Base-by-base conservation (phyloP, 2,113 vertebrate species). In the Zingel zingel region DNA sequence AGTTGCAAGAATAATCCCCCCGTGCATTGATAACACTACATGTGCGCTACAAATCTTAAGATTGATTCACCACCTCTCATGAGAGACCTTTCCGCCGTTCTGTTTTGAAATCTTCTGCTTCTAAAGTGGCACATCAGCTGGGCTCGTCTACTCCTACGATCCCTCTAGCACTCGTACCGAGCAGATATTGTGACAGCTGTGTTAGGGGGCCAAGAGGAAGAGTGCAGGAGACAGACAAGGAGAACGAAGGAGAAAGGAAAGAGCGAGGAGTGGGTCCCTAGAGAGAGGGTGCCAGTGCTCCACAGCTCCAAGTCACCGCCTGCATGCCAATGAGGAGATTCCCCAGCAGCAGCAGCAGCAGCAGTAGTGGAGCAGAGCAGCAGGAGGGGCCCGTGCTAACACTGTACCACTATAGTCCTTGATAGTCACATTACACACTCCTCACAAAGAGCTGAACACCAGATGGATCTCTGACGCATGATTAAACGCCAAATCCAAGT, bases 251-350 rank as follows among this genome's bases (percentile, higher is more conserved):
- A 75, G 91, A 92, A 84, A 87, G 79, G 82, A 68, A 68, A 75
- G 77, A 86, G 84, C 65, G 73, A 77, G 83, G 79, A 91, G 83
- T 88, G 86, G 73, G 88, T 93, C 94, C 92, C 93, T 27, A 69
- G 94, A 89, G 94, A 93, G 85, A 93, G 79, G 91, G 89, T 92
- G 90, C 90, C 75, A 63, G 88, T 88, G 92, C 92, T 93, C 93
- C 84, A 84, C 84, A 65, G 91, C 90, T 86, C 83, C 82, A 74
- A 93, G 91, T 81, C 92, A 62, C 91, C 16, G 74, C 90, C 83
- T 94, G 94, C 92, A 94, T 94, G 90, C 93, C 94, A 94, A 94
- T 94, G 93, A 94, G 93, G 90, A 94, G 94, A 94, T 94, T 94
- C 94, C 94, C 92, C 85, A 91, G 92, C 93, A 92, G 91, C 81